Percentiles rank a stretch among this genome's conserved stretches.
phyloP scores from a whole-genome alignment of 1,140 invertebrate species.

The Bombus fervidus region DNA sequence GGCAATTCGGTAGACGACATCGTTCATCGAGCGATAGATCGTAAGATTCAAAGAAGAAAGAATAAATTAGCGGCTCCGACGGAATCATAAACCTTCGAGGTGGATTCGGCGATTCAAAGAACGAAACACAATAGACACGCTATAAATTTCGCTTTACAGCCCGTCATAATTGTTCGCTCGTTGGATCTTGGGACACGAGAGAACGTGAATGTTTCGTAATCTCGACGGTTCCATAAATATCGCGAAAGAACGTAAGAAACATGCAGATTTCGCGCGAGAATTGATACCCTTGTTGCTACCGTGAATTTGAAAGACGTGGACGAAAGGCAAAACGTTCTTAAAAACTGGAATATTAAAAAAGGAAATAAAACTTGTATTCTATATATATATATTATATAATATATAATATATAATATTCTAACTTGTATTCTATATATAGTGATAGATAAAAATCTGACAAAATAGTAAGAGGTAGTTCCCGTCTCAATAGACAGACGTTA shows the following conservation, averaged over 20 bases:
- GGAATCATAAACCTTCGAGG: constrained; percentile 42
- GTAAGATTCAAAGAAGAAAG: background rate
- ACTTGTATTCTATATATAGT: too few species aligned
- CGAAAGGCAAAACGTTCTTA: background rate
- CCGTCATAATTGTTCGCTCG: constrained; percentile 29
- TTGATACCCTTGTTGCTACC: background rate
- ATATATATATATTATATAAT: too few species aligned
- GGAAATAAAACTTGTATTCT: background rate
- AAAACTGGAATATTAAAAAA: background rate
- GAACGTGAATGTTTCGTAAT: constrained; percentile 17
- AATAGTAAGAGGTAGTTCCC: background rate
- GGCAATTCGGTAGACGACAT: constrained; percentile 30
- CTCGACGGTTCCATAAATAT: constrained; percentile 12
- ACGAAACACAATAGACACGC: constrained; percentile 29
- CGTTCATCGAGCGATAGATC: constrained; percentile 41
- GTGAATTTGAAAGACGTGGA: background rate
- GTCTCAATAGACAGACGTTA: too few species aligned
- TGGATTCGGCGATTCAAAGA: constrained; percentile 10
- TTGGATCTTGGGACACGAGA: background rate
- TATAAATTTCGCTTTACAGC: constrained; percentile 41
- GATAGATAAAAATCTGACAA: background rate
- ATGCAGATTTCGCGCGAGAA: background rate
- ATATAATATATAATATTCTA: too few species aligned
- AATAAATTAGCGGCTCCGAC: constrained; percentile 47
- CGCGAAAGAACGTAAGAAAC: too few species aligned